A percentile compares a stretch with the other conserved stretches of the same genome.
Evolutionary conservation across 2,113 vertebrate species (phyloP).

Genomic region (Gavia stellata): DNA sequence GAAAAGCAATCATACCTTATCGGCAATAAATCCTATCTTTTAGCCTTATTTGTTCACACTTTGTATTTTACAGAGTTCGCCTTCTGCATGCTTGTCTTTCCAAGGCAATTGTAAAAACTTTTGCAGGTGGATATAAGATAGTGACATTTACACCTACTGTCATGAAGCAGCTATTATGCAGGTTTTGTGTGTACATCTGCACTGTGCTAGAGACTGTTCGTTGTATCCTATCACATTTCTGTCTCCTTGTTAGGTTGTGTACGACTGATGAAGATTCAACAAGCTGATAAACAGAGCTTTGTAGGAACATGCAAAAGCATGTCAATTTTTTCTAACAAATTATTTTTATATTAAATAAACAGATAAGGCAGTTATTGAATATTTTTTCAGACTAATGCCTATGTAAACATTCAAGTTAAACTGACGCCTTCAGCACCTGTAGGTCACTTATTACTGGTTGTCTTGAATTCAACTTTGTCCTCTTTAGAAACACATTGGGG

Average conservation of each 20-base stretch:
- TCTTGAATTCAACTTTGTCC: constrained; percentile 9
- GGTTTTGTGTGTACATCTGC: neutral
- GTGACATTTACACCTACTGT: neutral
- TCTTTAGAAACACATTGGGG: constrained; percentile 8
- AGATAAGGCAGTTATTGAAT: constrained; percentile 15
- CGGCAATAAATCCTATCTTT: neutral
- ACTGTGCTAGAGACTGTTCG: neutral
- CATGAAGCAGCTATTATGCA: neutral
- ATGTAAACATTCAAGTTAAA: neutral
- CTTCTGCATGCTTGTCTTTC: neutral
- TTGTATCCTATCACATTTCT: neutral
- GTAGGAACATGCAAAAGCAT: neutral
- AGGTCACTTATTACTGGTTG: neutral
- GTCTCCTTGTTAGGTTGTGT: neutral
- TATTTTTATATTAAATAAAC: constrained; percentile 53
- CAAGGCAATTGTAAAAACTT: neutral
- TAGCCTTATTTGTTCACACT: neutral
- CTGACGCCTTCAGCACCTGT: neutral
- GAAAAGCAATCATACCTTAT: neutral
- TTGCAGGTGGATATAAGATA: neutral
- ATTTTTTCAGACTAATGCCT: neutral
- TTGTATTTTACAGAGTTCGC: neutral
- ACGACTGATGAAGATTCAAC: neutral
- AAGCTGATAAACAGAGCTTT: neutral
- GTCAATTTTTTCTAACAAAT: constrained; percentile 15